Percentiles rank a stretch among this genome's conserved stretches.
Evolutionary conservation across 2,113 vertebrate species (phyloP).

Genomic region (Scomber japonicus): DNA sequence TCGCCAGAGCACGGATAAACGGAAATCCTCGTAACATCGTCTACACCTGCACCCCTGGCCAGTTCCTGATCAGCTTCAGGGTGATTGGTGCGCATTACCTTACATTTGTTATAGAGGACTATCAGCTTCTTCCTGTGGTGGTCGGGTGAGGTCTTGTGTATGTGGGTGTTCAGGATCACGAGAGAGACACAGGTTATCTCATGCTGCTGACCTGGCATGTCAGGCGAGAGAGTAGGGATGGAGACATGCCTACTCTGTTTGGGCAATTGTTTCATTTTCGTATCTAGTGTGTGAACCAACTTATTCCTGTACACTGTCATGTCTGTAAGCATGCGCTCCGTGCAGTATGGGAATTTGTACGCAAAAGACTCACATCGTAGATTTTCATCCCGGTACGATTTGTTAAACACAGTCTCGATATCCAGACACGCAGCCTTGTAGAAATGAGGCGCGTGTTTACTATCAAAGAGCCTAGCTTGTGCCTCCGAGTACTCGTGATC

Average conservation of each 20-base stretch:
- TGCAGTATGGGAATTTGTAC: constrained; percentile 17
- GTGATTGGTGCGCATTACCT: too few relatives aligned
- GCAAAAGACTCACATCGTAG: not conserved
- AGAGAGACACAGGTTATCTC: constrained; percentile 10
- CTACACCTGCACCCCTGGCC: accelerated
- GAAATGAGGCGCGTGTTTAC: not conserved
- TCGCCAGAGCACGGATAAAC: not conserved
- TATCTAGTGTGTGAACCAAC: not conserved
- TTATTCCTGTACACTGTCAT: not conserved
- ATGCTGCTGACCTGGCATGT: constrained; percentile 15
- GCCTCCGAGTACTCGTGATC: not conserved
- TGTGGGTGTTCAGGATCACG: not conserved
- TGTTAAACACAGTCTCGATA: constrained; percentile 12
- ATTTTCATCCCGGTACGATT: not conserved
- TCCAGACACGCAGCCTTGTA: constrained; percentile 25
- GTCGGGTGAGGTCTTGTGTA: not conserved
- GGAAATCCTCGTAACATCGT: not conserved
- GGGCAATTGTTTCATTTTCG: too few relatives aligned
- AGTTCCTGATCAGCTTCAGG: not conserved
- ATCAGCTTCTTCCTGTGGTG: not conserved
- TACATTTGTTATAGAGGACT: constrained; percentile 8
- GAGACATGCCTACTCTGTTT: accelerated
- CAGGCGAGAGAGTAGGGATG: not conserved
- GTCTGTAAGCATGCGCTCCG: not conserved
- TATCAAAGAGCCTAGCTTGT: not conserved